Conservation (phyloP, 2,113 vertebrate genomes). For the Dissostichus mawsoni region DNA sequence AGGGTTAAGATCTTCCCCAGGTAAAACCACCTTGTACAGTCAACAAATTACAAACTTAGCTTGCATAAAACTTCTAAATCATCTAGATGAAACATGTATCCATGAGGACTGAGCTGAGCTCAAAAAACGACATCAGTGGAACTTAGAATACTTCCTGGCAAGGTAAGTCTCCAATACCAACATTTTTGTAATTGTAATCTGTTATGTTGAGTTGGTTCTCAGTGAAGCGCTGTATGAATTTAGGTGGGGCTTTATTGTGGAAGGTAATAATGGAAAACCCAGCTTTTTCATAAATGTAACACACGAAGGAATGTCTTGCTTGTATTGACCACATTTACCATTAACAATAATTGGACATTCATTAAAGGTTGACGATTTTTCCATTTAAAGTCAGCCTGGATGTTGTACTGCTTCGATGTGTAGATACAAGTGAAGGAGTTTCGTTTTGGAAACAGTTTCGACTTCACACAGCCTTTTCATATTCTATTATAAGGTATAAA, state of each 20-base stretch:
- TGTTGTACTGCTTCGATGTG: background rate
- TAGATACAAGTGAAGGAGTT: background rate
- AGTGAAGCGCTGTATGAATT: too few relatives aligned
- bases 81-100: background rate
- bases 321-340: too few relatives aligned
- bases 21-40: background rate
- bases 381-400: background rate
- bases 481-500: background rate
- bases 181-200: background rate
- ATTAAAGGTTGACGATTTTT: too few relatives aligned
- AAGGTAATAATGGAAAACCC: too few relatives aligned
- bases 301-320: too few relatives aligned
- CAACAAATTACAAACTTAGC: background rate
- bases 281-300: too few relatives aligned
- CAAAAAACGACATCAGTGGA: background rate
- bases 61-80: background rate
- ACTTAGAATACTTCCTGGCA: background rate
- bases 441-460: constrained; percentile 2
- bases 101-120: background rate
- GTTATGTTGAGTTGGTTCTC: too few relatives aligned
- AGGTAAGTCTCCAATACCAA: background rate
- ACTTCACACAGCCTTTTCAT: background rate
- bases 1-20: background rate
- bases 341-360: too few relatives aligned
- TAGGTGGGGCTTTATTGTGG: too few relatives aligned